phyloP scores from a whole-genome alignment of 1,140 invertebrate genomes.

The Octopus bimaculoides region DNA sequence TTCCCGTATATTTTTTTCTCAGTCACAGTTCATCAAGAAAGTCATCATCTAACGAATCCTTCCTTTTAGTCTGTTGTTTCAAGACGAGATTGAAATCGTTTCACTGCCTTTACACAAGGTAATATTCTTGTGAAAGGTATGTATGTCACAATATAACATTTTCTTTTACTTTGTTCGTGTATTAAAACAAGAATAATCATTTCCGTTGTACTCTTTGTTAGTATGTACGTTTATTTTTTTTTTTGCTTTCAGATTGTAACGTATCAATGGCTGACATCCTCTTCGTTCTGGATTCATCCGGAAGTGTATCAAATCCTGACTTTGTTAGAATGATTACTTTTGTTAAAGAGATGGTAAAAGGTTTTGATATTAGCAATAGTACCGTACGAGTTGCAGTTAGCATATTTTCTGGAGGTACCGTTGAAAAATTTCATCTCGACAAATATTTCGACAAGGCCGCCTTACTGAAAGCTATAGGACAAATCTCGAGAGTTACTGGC shows the following conservation, averaged over 20 bases:
- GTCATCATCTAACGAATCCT: too few species aligned
- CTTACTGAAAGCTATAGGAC: constrained; percentile 20
- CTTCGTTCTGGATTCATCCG: constrained; percentile 28
- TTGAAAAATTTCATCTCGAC: constrained; percentile 14
- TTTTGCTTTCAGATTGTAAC: constrained; percentile 6
- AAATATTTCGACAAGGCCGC: constrained; percentile 15
- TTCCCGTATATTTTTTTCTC: too few species aligned
- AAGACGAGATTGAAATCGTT: too few species aligned
- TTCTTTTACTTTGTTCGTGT: too few species aligned
- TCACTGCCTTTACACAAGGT: too few species aligned
- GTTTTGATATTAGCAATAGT: constrained; percentile 13
- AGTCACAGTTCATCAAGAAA: too few species aligned
- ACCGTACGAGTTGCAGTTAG: constrained; percentile 13
- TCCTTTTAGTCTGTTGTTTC: too few species aligned
- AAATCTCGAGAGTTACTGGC: constrained; percentile 17
- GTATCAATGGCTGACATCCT: constrained; percentile 20
- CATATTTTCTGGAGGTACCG: constrained; percentile 17
- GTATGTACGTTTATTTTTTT: too few species aligned
- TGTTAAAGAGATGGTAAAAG: constrained; percentile 22
- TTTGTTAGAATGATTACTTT: constrained; percentile 17
- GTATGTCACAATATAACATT: too few species aligned
- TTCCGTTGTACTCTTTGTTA: too few species aligned
- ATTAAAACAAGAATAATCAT: too few species aligned
- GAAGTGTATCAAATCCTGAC: constrained; percentile 20
- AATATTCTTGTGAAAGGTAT: too few species aligned